phyloP scores from a whole-genome alignment of 2,888 invertebrate species.

The Orthosia cruda region DNA sequence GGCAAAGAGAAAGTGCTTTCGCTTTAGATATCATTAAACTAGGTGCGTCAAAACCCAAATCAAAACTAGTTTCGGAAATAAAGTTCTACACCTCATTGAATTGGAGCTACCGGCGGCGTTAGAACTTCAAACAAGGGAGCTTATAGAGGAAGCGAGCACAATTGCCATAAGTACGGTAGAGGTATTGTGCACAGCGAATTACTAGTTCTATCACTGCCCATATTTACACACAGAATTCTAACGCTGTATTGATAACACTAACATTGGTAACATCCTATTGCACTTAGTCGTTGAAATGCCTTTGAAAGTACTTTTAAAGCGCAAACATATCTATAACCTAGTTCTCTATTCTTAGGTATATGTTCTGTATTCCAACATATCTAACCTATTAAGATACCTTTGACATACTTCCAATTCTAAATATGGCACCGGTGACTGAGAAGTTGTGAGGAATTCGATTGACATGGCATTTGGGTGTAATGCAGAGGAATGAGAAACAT shows the following conservation, averaged over 20 bases:
- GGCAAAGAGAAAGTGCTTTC: too few relatives aligned
- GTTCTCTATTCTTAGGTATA: too few relatives aligned
- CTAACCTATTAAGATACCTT: background rate
- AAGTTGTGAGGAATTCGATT: conserved; percentile 9
- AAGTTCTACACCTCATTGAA: conserved; percentile 25
- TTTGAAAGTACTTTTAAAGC: too few relatives aligned
- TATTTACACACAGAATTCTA: too few relatives aligned
- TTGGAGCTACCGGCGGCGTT: conserved; percentile 4
- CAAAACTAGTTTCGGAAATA: conserved; percentile 28
- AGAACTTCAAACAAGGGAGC: conserved; percentile 38
- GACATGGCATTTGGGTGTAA: conserved; percentile 2
- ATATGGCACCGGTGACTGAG: background rate
- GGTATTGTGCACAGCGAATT: too few relatives aligned
- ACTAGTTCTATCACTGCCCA: background rate
- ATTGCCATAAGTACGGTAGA: too few relatives aligned
- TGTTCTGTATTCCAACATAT: too few relatives aligned
- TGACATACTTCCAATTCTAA: background rate
- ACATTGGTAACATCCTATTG: too few relatives aligned
- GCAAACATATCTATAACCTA: too few relatives aligned
- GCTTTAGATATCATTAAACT: too few relatives aligned
- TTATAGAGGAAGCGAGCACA: conserved; percentile 26
- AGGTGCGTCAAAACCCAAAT: background rate
- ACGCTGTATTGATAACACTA: too few relatives aligned
- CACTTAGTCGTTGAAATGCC: too few relatives aligned
- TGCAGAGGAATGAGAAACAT: background rate